These are phyloP conservation scores for Drosophila yooni DNA, from an alignment of 2,888 invertebrate species.

Conservation along the genomic window DNA sequence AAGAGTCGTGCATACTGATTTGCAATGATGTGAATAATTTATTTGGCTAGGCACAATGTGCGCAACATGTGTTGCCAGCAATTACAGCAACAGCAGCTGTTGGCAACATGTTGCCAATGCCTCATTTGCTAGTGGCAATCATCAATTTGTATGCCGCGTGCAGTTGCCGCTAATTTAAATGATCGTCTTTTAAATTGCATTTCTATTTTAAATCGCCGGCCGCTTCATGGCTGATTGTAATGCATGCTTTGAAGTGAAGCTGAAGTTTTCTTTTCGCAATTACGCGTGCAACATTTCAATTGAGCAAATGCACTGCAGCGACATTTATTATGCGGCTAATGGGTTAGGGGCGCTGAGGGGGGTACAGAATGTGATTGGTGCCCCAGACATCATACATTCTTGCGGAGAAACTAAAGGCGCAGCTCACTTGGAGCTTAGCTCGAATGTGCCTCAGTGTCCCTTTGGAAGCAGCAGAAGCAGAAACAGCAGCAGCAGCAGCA, in stretches of 20 bases:
- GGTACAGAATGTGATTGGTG: slow-evolving; percentile 10
- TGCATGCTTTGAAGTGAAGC: slow-evolving; percentile 56
- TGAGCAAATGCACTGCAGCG: slow-evolving; percentile 58
- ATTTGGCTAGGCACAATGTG: slow-evolving; percentile 51
- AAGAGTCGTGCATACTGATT: neutral
- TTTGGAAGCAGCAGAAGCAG: slow-evolving; percentile 12
- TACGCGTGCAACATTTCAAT: slow-evolving; percentile 82
- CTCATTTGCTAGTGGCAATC: slow-evolving; percentile 55
- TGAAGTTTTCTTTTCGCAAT: slow-evolving; percentile 65
- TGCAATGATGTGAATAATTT: neutral
- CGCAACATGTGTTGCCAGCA: slow-evolving; percentile 60
- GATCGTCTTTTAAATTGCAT: slow-evolving; percentile 66
- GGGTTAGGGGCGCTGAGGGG: neutral
- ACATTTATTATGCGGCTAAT: slow-evolving; percentile 50
- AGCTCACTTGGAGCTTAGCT: slow-evolving; percentile 54
- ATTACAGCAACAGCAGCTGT: slow-evolving; percentile 52
- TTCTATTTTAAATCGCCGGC: slow-evolving; percentile 55
- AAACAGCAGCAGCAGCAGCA: slow-evolving; percentile 53
- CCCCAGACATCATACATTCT: slow-evolving; percentile 59
- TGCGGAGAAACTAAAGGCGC: slow-evolving; percentile 58
- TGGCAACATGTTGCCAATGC: slow-evolving; percentile 71
- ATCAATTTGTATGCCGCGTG: slow-evolving; percentile 68
- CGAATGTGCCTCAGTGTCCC: slow-evolving; percentile 37
- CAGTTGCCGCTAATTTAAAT: slow-evolving; percentile 69
- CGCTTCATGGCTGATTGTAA: slow-evolving; percentile 30